Base-by-base conservation (phyloP, 1,140 invertebrate species). In the Papilio helenus region DNA sequence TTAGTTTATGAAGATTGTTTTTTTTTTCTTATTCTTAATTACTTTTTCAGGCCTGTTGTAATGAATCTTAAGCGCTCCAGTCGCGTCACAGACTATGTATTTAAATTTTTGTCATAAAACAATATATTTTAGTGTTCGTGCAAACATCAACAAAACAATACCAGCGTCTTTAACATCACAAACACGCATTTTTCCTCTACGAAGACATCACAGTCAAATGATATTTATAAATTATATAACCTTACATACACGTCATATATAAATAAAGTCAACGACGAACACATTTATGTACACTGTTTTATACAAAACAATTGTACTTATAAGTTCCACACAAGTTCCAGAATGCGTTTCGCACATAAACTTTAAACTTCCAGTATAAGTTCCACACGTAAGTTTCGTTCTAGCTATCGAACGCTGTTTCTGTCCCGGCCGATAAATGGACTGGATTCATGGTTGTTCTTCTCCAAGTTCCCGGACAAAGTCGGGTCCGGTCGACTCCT, bases 401-500 rank as follows among this genome's bases (percentile, higher is more conserved):
- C 44, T 0, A 46, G 89, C 90, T 93, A 94, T 92, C 93, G 91
- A 82, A 92, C 87, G 86, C 86, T 93, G 83, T 92, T 93, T 79
- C 92, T 89, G 65, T 93, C 90, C 29, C 92, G 81, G 8, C 87
- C 91, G 23, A 95, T 92, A 83, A 96, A 96, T 26, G 95, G 95
- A 80, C 95, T 95, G 39, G 94, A 94, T 85, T 97, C 97, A 42
- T 96, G 97, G 81, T 96, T 96, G 80, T 97, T 96, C 87, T 97
- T 98, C 89, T 97, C 96, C 34, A 98, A 91, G 91, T 98, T 98
- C 8, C 97, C 97, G 7, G 97, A 97, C 0, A 98, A 87, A 20
- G 97, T 98, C 1, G 97, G 97, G 91, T 98, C 97, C 10, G 97
- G 97, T 81, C 97, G 95, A 91, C 97, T 96, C 77, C 97, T 90